phyloP scores from a whole-genome alignment of 2,888 invertebrate species.

The Isotomurus palustris region DNA sequence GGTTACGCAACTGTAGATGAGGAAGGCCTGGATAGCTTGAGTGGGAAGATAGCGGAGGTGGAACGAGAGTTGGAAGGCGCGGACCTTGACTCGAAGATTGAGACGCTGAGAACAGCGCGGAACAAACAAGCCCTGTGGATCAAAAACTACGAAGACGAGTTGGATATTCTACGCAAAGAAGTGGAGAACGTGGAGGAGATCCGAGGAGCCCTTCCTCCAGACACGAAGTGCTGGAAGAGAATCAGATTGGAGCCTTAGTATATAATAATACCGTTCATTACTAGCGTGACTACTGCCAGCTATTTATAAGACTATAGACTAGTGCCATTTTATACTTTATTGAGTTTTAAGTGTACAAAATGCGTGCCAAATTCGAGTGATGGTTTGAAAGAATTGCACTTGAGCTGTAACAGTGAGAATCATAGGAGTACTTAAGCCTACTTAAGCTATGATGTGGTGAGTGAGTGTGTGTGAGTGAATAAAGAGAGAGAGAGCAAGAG shows the following conservation, averaged over 20 bases:
- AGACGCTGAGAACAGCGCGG: slow-evolving; percentile 65
- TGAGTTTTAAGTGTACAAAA: too few relatives aligned
- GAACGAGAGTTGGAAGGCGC: slow-evolving; percentile 67
- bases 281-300: background rate
- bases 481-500: background rate
- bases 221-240: slow-evolving; percentile 66
- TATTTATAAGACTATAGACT: background rate
- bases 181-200: slow-evolving; percentile 80
- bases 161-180: slow-evolving; percentile 64
- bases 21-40: slow-evolving; percentile 53
- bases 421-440: slow-evolving; percentile 15
- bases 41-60: slow-evolving; percentile 63
- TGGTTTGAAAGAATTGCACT: too few relatives aligned
- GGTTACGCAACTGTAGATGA: slow-evolving; percentile 49
- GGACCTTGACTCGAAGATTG: slow-evolving; percentile 70
- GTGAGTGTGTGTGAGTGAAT: slow-evolving; percentile 3
- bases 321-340: too few relatives aligned
- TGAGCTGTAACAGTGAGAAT: background rate
- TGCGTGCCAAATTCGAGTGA: too few relatives aligned
- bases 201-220: slow-evolving; percentile 68
- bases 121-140: slow-evolving; percentile 56
- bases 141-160: slow-evolving; percentile 60
- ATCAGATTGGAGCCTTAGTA: slow-evolving; percentile 65
- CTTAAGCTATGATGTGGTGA: background rate
- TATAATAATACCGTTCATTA: background rate